phyloP scores from a whole-genome alignment of 2,797 vertebrate genomes.

The Cottoperca gobio region DNA sequence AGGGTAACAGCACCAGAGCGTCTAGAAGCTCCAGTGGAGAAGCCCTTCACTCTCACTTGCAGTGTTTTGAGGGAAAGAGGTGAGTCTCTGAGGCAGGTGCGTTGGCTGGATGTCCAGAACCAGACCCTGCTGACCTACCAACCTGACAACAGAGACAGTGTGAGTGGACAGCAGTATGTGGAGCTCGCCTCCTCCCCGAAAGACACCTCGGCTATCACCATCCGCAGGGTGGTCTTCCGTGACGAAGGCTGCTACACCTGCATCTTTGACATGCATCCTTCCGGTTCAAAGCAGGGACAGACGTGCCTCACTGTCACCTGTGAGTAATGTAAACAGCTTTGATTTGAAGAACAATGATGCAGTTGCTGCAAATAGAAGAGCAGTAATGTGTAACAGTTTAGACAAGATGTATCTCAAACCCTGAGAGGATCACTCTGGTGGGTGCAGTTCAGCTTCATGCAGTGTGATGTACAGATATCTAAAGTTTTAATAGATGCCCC shows the following conservation, averaged over 20 bases:
- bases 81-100: conserved; percentile 79
- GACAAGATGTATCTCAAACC: not conserved
- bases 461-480: not conserved
- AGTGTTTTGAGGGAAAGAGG: conserved; percentile 68
- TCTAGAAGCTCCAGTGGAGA: conserved; percentile 76
- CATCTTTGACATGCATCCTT: conserved; percentile 81
- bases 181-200: conserved; percentile 72
- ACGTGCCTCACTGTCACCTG: conserved; percentile 83
- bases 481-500: not conserved
- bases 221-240: conserved; percentile 82
- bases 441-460: not conserved
- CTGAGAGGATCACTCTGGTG: not conserved
- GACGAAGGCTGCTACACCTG: conserved; percentile 88
- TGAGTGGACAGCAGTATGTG: conserved; percentile 85
- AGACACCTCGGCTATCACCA: conserved; percentile 78
- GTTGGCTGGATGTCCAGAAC: conserved; percentile 84
- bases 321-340: conserved; percentile 55
- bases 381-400: not conserved
- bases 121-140: conserved; percentile 81
- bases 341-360: not conserved
- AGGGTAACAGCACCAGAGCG: conserved; percentile 76
- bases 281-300: conserved; percentile 77
- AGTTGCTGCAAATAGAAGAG: not conserved
- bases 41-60: conserved; percentile 84
- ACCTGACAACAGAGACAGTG: conserved; percentile 74